Base-by-base conservation (phyloP, 2,888 invertebrate species). In the Hirtodrosophila duncani region DNA sequence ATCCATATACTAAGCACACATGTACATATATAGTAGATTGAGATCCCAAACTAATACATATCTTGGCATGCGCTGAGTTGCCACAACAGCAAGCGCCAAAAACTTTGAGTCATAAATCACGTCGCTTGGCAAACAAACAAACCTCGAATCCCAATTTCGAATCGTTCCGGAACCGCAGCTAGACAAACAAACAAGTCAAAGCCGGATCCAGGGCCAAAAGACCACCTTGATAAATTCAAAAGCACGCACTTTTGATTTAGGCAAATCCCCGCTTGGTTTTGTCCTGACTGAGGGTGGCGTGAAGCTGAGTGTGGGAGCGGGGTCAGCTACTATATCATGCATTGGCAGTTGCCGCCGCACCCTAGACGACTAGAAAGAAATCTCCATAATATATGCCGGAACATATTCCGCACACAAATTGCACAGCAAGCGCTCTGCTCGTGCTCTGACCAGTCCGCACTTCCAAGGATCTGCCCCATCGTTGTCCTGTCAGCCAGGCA, bases 361-460 rank as follows among this genome's bases (percentile, higher is more conserved):
- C 34, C 31, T 7, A 51, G 30, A 48, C 53, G 68, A 64, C 65
- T 52, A 67, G 63, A 58, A 77, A 68, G 60, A 66, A 82, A 82
- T 85, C 84, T 83, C 82, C 80, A 79, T 86, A 86, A 86, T 86
- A 81, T 86, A 86, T 86, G 85, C 86, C 83, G 70, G 74, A 84
- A 82, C 86, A 86, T 83, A 86, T 85, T 85, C 86, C 79, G 83
- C 79, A 83, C 86, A 86, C 86, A 86, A 86, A 86, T 86, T 86
- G 86, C 82, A 83, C 71, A 67, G 63, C 71, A 50, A 63, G 67
- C 57, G 55, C 16, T 27, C 26, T 16, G 38, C 26, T 44, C 37
- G 24, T 37, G 42, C 39, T 55, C 67, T 59, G 60, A 56, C 55
- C 66, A 49, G 53, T 52, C 56, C 55, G 9, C 13, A 48, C 31